Conservation (phyloP, 1,140 invertebrate genomes). For the Drosophila bipectinata region DNA sequence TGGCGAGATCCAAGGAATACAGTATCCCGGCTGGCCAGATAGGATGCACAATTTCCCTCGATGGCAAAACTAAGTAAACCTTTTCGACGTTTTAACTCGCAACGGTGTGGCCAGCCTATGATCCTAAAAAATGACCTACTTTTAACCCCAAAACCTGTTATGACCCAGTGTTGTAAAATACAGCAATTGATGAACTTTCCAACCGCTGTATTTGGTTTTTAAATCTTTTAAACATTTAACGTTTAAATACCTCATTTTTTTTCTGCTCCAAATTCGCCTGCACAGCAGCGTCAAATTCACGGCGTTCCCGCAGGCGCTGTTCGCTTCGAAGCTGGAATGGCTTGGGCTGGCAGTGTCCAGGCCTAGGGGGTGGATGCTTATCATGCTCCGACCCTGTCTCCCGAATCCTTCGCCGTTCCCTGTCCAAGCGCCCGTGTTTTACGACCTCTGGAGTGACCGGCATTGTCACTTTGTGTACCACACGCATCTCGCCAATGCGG, state of each 20-base stretch:
- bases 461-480: constrained; percentile 59
- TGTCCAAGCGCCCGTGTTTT: constrained; percentile 43
- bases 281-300: constrained; percentile 59
- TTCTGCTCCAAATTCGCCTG: constrained; percentile 44
- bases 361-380: not conserved
- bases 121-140: not conserved
- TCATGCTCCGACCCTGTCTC: not conserved
- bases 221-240: not conserved
- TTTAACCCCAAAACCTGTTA: not conserved
- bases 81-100: not conserved
- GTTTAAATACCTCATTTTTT: constrained; percentile 68
- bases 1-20: not conserved
- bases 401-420: constrained; percentile 7
- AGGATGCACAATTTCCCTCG: not conserved
- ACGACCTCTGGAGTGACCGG: constrained; percentile 63
- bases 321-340: constrained; percentile 68
- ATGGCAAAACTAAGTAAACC: not conserved
- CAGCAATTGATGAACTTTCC: not conserved
- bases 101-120: not conserved
- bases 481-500: constrained; percentile 30
- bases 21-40: not conserved
- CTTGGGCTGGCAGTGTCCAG: constrained; percentile 2
- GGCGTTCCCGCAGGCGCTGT: constrained; percentile 65
- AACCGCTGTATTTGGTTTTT: not conserved
- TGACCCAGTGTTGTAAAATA: not conserved